Base-by-base conservation (phyloP, 1,140 invertebrate genomes). In the Drosophila simulans region DNA sequence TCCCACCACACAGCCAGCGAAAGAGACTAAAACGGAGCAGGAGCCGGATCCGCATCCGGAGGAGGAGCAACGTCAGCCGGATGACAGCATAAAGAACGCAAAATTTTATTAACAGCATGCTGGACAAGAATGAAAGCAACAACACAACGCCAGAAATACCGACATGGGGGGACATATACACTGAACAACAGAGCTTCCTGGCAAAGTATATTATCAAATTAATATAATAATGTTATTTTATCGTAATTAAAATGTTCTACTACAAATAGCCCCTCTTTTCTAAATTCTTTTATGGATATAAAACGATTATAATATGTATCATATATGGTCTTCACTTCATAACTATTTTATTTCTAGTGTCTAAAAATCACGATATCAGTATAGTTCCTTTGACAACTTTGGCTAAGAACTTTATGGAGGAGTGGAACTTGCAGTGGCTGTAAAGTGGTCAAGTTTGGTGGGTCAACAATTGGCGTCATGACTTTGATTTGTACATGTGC, bases 61-160 rank as follows among this genome's bases (percentile, higher is more conserved):
- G 54, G 1, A 51, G 59, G 12, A 55, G 39, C 51, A 27, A 51
- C 43, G 55, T 56, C 51, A 35, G 53, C 42, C 60, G 78, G 74
- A 84, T 80, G 84, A 90, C 83, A 90, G 64, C 64, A 77, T 69
- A 77, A 77, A 77, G 74, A 78, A 77, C 75, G 74, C 84, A 80
- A 89, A 89, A 89, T 89, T 89, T 89, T 89, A 89, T 89, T 89
- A 90, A 89, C 84, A 89, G 84, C 80, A 80, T 80, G 76, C 84
- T 77, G 84, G 78, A 90, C 86, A 89, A 84, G 77, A 84, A 89
- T 74, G 88, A 80, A 80, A 70, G 69, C 66, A 70, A 68, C 62
- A 69, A 49, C 64, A 70, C 35, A 22, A 60, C 31, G 52, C 22
- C n/a, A 12, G 25, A 60, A 58, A 68, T 60, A 75, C 65, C 64